phyloP scores from a whole-genome alignment of 2,888 invertebrate species.

The Scaptomyza caliginosa region DNA sequence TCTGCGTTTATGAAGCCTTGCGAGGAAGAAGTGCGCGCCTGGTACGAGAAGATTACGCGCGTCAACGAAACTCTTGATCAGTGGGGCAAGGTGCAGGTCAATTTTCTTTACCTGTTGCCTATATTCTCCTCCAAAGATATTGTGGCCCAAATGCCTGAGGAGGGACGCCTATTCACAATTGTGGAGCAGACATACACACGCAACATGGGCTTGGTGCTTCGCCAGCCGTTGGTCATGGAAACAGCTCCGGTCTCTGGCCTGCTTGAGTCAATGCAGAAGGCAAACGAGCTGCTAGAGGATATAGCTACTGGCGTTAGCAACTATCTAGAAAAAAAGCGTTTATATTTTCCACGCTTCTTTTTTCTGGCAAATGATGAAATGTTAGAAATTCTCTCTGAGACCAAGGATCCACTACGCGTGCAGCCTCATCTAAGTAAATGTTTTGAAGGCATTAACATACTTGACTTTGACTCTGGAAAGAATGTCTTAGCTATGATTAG shows the following conservation, averaged over 20 bases:
- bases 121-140: constrained; percentile 89
- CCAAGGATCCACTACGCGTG: constrained; percentile 86
- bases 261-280: constrained; percentile 88
- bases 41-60: constrained; percentile 86
- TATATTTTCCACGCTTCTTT: constrained; percentile 90
- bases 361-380: constrained; percentile 91
- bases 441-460: constrained; percentile 87
- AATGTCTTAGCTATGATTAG: constrained; percentile 87
- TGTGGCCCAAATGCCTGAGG: constrained; percentile 87
- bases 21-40: constrained; percentile 85
- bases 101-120: constrained; percentile 87
- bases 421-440: constrained; percentile 88
- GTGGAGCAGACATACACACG: constrained; percentile 85
- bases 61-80: constrained; percentile 86
- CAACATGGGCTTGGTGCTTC: constrained; percentile 82
- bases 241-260: constrained; percentile 87
- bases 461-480: constrained; percentile 85
- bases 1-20: constrained; percentile 89
- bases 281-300: constrained; percentile 86
- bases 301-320: constrained; percentile 87
- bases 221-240: constrained; percentile 84
- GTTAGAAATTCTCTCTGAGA: constrained; percentile 89
- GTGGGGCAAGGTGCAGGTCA: constrained; percentile 88
- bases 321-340: constrained; percentile 88
- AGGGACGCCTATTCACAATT: constrained; percentile 86